These are phyloP conservation scores for Tylochromis polylepis DNA, from an alignment of 2,113 vertebrate genomes.

Conservation along the genomic window DNA sequence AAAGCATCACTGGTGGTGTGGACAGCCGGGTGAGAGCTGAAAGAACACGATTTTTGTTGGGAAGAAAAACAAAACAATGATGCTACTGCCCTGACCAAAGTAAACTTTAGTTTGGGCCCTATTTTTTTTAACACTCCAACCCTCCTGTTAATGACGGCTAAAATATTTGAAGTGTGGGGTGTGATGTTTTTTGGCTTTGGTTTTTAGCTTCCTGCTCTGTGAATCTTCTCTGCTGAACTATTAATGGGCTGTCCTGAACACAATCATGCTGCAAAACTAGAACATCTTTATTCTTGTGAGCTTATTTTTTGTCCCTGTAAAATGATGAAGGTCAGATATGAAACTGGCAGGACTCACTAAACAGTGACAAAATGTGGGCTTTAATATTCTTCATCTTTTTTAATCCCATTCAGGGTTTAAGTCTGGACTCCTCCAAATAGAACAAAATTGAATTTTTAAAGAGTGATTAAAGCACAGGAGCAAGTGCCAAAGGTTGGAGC, in stretches of 20 bases:
- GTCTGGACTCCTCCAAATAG: not conserved
- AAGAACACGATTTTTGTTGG: not conserved
- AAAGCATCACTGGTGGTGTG: not conserved
- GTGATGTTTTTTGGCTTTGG: not conserved
- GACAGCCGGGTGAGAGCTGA: not conserved
- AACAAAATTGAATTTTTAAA: slow-evolving; percentile 28
- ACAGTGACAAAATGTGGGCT: not conserved
- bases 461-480: slow-evolving; percentile 26
- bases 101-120: not conserved
- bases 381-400: slow-evolving; percentile 16
- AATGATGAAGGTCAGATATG: slow-evolving; percentile 11
- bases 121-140: no score
- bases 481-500: slow-evolving; percentile 26
- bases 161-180: not conserved
- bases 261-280: not conserved
- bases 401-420: slow-evolving; percentile 27
- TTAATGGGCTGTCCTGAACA: not conserved
- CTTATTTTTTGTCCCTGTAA: not conserved
- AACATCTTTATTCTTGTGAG: not conserved
- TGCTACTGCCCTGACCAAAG: not conserved
- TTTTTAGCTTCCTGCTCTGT: no score
- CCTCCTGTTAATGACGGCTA: not conserved
- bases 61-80: not conserved
- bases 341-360: not conserved
- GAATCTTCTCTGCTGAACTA: no score